Conservation (phyloP, 1,140 invertebrate genomes). For the Telenomus remus region DNA sequence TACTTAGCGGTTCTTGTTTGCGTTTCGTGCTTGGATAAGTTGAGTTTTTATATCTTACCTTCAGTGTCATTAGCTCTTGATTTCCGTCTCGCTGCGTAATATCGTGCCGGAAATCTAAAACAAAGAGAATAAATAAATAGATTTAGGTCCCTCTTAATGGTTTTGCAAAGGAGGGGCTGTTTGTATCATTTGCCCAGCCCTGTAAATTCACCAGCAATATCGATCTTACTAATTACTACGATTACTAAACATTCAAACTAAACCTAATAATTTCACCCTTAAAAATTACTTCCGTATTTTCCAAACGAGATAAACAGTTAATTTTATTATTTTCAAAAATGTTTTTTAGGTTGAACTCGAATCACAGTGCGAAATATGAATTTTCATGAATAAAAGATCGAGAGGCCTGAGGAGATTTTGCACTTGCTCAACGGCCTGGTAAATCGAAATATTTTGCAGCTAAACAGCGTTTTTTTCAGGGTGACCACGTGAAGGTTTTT, state of each 20-base stretch:
- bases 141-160: slow-evolving; percentile 31
- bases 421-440: too few species aligned
- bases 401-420: too few species aligned
- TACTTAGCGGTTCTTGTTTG: slow-evolving; percentile 16
- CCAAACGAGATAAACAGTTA: too few species aligned
- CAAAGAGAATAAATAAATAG: slow-evolving; percentile 46
- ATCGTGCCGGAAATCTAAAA: slow-evolving; percentile 45
- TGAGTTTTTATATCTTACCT: slow-evolving; percentile 39
- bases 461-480: too few species aligned
- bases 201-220: slow-evolving; percentile 9
- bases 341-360: too few species aligned
- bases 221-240: too few species aligned
- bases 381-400: slow-evolving; percentile 30
- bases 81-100: slow-evolving; percentile 40
- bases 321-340: too few species aligned
- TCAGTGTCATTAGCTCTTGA: slow-evolving; percentile 24
- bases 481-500: too few species aligned
- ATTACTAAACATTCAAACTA: background rate
- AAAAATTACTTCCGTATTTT: too few species aligned
- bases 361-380: slow-evolving; percentile 16
- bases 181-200: slow-evolving; percentile 17
- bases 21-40: slow-evolving; percentile 17
- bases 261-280: background rate
- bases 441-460: too few species aligned
- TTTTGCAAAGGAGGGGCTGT: slow-evolving; percentile 17